A percentile compares a stretch with the other conserved stretches of the same genome.
Conservation (phyloP, 2,888 invertebrate genomes). For the Drosophila kambysellisi region DNA sequence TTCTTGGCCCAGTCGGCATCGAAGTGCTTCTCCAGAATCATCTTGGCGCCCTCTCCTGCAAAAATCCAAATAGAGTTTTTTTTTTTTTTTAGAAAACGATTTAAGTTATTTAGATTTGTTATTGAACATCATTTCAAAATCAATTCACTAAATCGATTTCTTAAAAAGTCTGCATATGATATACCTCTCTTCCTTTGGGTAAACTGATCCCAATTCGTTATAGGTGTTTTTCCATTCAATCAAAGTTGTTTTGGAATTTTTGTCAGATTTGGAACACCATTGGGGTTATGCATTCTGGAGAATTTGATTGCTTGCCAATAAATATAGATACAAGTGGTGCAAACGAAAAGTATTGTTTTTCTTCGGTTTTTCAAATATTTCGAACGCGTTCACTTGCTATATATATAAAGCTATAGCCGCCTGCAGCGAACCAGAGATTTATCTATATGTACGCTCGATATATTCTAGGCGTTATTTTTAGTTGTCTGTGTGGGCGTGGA, state of each 20-base stretch:
- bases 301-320: slow-evolving; percentile 25
- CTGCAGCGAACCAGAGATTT: slow-evolving; percentile 51
- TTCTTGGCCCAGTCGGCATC: slow-evolving; percentile 92
- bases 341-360: slow-evolving; percentile 25
- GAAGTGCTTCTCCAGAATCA: slow-evolving; percentile 91
- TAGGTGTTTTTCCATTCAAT: background rate
- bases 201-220: background rate
- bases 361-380: slow-evolving; percentile 31
- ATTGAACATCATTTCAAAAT: background rate
- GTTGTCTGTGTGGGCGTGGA: slow-evolving; percentile 66
- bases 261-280: slow-evolving; percentile 6
- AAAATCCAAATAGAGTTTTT: slow-evolving; percentile 1
- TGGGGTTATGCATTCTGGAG: slow-evolving; percentile 32
- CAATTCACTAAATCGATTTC: background rate
- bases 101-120: background rate
- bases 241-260: background rate
- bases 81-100: background rate
- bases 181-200: background rate
- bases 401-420: slow-evolving; percentile 38
- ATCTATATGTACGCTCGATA: slow-evolving; percentile 31
- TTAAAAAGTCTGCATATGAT: background rate
- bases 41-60: slow-evolving; percentile 89
- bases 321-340: slow-evolving; percentile 30
- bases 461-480: slow-evolving; percentile 64
- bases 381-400: slow-evolving; percentile 39